phyloP scores from a whole-genome alignment of 92 coral and sea anemone species.

The Porites lobata region DNA sequence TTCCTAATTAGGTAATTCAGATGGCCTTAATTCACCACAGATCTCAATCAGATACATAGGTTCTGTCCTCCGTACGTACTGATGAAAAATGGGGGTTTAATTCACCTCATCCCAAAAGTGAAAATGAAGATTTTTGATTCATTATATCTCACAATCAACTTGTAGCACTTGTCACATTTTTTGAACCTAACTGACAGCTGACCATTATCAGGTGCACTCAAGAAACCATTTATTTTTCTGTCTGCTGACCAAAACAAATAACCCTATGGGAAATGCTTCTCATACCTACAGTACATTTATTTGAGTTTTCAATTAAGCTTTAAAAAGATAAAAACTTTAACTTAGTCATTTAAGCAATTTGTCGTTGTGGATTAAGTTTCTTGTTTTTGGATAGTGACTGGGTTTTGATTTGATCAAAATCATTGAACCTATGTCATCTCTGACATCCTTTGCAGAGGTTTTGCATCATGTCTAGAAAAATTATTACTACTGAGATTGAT shows the following conservation, averaged over 20 bases:
- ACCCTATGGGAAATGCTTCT: conserved; percentile 14
- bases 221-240: not conserved
- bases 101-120: not conserved
- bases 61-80: too few relatives aligned
- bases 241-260: not conserved
- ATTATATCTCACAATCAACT: not conserved
- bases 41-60: not conserved
- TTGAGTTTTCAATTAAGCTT: conserved; percentile 17
- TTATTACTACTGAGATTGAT: not conserved
- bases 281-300: not conserved
- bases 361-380: conserved; percentile 21
- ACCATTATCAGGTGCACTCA: not conserved
- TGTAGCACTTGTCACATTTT: not conserved
- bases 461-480: not conserved
- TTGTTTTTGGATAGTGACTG: not conserved
- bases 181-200: not conserved
- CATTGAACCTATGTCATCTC: not conserved
- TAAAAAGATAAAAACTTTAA: conserved; percentile 11
- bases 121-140: not conserved
- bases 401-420: conserved; percentile 1
- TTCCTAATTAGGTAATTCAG: conserved; percentile 22
- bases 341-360: conserved; percentile 9
- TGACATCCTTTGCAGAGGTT: not conserved
- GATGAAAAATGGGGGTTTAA: not conserved
- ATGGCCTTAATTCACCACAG: conserved; percentile 3